These are phyloP conservation scores for Crocidura indochinensis DNA, from an alignment of 2,797 vertebrate genomes.

Conservation along the genomic window DNA sequence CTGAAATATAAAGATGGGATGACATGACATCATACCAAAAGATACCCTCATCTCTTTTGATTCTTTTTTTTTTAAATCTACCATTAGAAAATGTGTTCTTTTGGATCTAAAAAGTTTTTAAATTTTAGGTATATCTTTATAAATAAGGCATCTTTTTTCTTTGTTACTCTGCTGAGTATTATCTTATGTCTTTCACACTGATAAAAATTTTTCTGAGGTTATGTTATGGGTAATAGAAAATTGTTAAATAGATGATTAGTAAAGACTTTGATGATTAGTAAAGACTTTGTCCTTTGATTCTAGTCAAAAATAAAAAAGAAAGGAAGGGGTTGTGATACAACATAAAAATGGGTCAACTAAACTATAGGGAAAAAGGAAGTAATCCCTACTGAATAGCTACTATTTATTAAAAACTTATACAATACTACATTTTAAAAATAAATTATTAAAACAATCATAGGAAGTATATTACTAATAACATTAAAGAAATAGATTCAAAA, in stretches of 20 bases:
- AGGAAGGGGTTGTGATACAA: background rate
- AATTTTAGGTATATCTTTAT: background rate
- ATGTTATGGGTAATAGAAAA: background rate
- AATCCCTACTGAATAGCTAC: background rate
- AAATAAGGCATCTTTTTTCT: background rate
- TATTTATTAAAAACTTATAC: constrained; percentile 5
- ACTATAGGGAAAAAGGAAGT: background rate
- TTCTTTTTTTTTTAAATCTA: background rate
- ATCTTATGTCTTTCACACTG: background rate
- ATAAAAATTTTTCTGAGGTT: background rate
- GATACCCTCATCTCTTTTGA: background rate
- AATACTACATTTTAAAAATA: constrained; percentile 39
- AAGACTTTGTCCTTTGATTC: background rate
- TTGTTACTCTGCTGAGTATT: background rate
- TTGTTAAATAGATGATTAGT: background rate
- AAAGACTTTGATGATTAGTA: background rate
- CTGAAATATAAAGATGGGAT: background rate
- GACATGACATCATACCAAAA: background rate
- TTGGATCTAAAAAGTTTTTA: background rate
- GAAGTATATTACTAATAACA: constrained; percentile 42
- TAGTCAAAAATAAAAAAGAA: background rate
- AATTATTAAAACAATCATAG: constrained; percentile 48
- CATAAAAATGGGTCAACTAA: constrained; percentile 42
- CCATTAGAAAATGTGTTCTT: constrained; percentile 23
- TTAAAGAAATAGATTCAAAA: constrained; percentile 45